Percentiles rank a stretch among this genome's conserved stretches.
Evolutionary conservation across 2,113 vertebrate species (phyloP).

Genomic region (Spheniscus mendiculus): DNA sequence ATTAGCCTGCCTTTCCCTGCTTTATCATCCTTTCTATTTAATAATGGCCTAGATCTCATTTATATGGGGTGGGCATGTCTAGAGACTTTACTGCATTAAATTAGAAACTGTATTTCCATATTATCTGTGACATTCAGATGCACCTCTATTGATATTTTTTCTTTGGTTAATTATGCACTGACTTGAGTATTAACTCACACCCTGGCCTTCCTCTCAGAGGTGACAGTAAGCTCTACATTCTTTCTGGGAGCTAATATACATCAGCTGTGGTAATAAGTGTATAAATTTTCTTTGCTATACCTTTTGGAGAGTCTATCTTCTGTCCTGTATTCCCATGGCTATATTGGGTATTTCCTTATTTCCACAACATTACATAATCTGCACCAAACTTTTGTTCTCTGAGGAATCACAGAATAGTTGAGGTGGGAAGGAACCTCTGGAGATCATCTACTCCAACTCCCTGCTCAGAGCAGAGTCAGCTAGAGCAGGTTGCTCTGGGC

Average conservation of each 20-base stretch:
- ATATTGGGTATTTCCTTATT: not conserved
- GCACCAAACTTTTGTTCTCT: not conserved
- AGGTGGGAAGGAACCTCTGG: not conserved
- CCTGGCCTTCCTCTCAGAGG: constrained; percentile 51
- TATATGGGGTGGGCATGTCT: constrained; percentile 38
- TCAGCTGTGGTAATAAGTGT: not conserved
- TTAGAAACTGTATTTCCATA: constrained; percentile 63
- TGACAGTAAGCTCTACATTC: not conserved
- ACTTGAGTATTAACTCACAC: constrained; percentile 49
- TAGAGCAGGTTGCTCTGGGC: not conserved
- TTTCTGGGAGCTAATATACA: not conserved
- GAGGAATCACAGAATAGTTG: not conserved
- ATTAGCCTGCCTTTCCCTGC: not conserved
- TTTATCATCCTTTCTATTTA: constrained; percentile 41
- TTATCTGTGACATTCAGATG: constrained; percentile 67
- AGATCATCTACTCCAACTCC: not conserved
- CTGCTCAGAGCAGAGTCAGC: not conserved
- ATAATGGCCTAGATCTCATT: constrained; percentile 60
- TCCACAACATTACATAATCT: not conserved
- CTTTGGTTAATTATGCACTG: constrained; percentile 67
- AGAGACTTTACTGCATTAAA: constrained; percentile 58
- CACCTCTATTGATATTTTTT: constrained; percentile 65
- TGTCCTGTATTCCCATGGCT: not conserved
- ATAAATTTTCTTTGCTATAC: not conserved
- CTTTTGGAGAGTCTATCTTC: not conserved